Evolutionary conservation across 2,113 vertebrate species (phyloP).

Genomic region (Propithecus coquereli): DNA sequence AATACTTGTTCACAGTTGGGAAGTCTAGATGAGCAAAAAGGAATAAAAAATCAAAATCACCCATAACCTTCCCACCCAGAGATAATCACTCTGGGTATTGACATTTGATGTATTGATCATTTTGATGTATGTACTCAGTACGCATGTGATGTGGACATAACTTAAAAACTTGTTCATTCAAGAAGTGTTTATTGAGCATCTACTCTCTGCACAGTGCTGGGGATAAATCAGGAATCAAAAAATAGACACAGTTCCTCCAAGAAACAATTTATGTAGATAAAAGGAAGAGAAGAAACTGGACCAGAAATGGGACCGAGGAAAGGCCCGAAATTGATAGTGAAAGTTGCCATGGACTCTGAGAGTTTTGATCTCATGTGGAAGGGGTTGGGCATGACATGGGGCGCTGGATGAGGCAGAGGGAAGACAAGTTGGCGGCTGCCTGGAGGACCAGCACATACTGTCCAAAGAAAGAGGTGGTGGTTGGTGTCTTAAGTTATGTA

Average conservation of each 20-base stretch:
- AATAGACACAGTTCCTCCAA: background rate
- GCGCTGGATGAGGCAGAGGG: background rate
- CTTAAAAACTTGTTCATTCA: background rate
- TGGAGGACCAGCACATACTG: background rate
- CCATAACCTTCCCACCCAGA: background rate
- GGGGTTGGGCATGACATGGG: background rate
- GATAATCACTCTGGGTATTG: background rate
- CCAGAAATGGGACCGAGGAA: background rate
- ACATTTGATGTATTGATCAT: background rate
- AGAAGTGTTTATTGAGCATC: background rate
- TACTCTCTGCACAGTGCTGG: background rate
- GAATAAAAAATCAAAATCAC: background rate
- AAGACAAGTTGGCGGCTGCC: background rate
- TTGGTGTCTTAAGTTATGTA: background rate
- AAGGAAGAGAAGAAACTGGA: background rate
- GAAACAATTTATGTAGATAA: background rate
- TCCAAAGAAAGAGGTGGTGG: background rate
- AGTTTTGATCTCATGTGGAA: background rate
- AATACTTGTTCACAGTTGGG: background rate
- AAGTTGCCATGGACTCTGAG: background rate
- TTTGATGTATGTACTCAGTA: background rate
- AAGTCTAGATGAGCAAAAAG: background rate
- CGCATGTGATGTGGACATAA: background rate
- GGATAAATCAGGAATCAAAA: background rate
- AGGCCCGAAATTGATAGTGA: background rate